Percentiles rank a stretch among this genome's conserved stretches.
These are phyloP conservation scores for Stenchaetothrips biformis DNA, from an alignment of 2,888 invertebrate genomes.

Conservation along the genomic window DNA sequence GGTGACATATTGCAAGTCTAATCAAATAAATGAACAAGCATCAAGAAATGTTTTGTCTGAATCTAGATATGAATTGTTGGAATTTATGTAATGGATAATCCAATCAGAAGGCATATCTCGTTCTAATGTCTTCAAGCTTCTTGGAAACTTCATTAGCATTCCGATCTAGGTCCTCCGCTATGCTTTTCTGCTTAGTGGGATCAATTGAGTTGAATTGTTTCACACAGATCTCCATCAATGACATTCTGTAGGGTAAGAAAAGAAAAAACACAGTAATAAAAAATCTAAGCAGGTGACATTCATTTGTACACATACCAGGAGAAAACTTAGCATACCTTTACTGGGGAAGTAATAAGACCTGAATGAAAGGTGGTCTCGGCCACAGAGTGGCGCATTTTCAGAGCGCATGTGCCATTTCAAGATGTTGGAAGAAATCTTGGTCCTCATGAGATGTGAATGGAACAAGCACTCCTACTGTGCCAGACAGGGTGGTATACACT, in stretches of 20 bases:
- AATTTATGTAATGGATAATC: background rate
- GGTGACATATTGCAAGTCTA: background rate
- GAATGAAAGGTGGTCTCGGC: conserved; percentile 94
- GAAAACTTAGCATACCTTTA: conserved; percentile 61
- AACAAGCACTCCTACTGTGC: conserved; percentile 86
- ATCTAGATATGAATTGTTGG: too few species aligned
- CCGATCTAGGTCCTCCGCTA: conserved; percentile 89
- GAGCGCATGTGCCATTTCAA: conserved; percentile 99
- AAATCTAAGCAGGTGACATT: too few species aligned
- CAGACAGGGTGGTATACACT: conserved; percentile 93
- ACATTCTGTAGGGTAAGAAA: conserved; percentile 68
- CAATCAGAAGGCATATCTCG: conserved; percentile 93
- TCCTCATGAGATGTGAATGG: conserved; percentile 95
- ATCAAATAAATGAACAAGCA: background rate
- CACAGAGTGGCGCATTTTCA: conserved; percentile 93
- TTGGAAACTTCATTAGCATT: conserved; percentile 96
- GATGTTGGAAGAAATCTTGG: conserved; percentile 97
- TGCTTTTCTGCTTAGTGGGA: conserved; percentile 86
- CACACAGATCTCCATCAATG: conserved; percentile 97
- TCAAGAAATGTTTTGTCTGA: background rate
- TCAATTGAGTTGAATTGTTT: conserved; percentile 98
- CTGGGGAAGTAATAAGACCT: conserved; percentile 96
- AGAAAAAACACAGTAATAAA: background rate
- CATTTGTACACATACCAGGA: too few species aligned
- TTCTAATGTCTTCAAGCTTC: conserved; percentile 96